Evolutionary conservation across 2,888 invertebrate species (phyloP).

Genomic region (Julus scandinavius): DNA sequence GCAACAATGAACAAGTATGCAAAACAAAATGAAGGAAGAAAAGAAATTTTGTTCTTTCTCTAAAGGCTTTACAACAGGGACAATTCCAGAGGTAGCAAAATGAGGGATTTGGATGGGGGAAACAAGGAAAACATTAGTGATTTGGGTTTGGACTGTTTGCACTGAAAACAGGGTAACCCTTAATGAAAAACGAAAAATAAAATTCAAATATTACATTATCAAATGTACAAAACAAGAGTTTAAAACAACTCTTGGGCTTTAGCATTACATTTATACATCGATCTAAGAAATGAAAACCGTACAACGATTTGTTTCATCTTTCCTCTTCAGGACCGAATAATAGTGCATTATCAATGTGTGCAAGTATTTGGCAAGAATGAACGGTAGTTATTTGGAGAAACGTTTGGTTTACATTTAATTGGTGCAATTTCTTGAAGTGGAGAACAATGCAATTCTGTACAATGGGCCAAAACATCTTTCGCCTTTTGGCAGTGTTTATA

Average conservation of each 20-base stretch:
- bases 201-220: conserved; percentile 51
- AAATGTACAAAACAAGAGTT: conserved; percentile 54
- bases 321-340: conserved; percentile 28
- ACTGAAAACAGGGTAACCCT: conserved; percentile 23
- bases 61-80: conserved; percentile 25
- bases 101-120: background rate
- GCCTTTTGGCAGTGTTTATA: background rate
- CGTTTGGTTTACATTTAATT: background rate
- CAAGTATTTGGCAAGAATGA: conserved; percentile 7
- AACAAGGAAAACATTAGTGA: background rate
- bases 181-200: conserved; percentile 17
- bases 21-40: background rate
- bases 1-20: conserved; percentile 43
- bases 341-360: conserved; percentile 45
- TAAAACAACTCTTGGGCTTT: conserved; percentile 54
- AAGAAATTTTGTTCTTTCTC: conserved; percentile 9
- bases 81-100: background rate
- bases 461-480: no score
- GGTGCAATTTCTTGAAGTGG: background rate
- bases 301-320: conserved; percentile 47
- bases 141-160: background rate
- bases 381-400: background rate
- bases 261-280: conserved; percentile 48
- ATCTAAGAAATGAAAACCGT: conserved; percentile 37
- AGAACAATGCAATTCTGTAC: background rate